Base-by-base conservation (phyloP, 2,113 vertebrate species). In the Argyrosomus japonicus region DNA sequence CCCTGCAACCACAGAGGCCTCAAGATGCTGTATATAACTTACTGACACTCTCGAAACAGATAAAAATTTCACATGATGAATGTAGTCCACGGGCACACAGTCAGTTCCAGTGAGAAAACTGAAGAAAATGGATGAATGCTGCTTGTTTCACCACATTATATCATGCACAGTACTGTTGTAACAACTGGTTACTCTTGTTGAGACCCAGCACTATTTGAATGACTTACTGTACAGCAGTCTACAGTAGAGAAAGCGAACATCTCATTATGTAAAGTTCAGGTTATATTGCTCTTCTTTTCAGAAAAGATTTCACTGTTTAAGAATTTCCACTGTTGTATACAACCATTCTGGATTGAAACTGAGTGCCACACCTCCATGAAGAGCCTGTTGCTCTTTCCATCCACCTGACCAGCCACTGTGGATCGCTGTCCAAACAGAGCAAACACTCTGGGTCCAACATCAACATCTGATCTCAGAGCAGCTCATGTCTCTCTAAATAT, bases 401-500 rank as follows among this genome's bases (percentile, higher is more conserved):
- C 70, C 68, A 84, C 85, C 86, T 83, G 82, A 86, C 58, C 67
- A 13, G 77, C 73, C 68, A 43, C 45, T 60, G 79, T 13, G 36
- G 75, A 76, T 81, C 23, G 5, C 79, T 68, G 89, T 89, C 84
- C 82, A 81, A 90, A 87, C 73, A 76, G 61, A 81, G 84, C 73
- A 47, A 64, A 73, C 63, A 32, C 32, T 61, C 78, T 6, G 27
- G 14, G 36, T 82, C 90, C 85, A 91, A 90, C 88, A 88, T 86
- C 89, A 87, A 88, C 89, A 91, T 90, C 88, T 93, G 90, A 93
- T 92, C 89, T 88, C 84, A 87, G 86, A 92, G 77, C 79, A 85
- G 85, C 86, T 91, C 90, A 87, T 71, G 89, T 84, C 84, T 72
- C 84, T 88, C 91, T 94, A 94, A 93, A 93, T 92, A 87, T 94